phyloP scores from a whole-genome alignment of 2,888 invertebrate genomes.

The Coenonympha arcania region DNA sequence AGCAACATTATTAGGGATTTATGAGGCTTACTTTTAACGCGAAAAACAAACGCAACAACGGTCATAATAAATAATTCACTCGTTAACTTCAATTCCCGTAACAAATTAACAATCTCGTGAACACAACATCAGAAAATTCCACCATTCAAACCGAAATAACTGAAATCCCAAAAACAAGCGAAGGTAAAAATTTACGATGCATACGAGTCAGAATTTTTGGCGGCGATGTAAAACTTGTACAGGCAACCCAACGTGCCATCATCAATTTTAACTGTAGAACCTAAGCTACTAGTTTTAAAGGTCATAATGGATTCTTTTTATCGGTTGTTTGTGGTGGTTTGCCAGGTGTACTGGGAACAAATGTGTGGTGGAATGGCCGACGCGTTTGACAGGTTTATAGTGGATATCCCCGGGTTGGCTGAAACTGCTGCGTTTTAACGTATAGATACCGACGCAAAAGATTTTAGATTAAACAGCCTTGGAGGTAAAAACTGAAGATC shows the following conservation, averaged over 20 bases:
- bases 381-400: slow-evolving; percentile 21
- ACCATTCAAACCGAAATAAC: slow-evolving; percentile 7
- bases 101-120: too few species aligned
- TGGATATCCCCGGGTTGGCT: slow-evolving; percentile 6
- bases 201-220: slow-evolving; percentile 19
- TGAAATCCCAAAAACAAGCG: slow-evolving; percentile 19
- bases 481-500: too few species aligned
- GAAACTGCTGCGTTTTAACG: slow-evolving; percentile 8
- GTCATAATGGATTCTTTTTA: not conserved
- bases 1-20: too few species aligned
- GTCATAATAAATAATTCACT: too few species aligned
- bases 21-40: too few species aligned
- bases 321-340: not conserved
- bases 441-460: slow-evolving; percentile 1
- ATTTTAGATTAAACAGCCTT: too few species aligned
- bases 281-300: not conserved
- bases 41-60: too few species aligned
- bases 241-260: not conserved
- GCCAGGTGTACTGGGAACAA: not conserved
- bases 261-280: not conserved
- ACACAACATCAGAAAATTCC: slow-evolving; percentile 8
- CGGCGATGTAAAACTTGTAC: slow-evolving; percentile 13
- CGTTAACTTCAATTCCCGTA: too few species aligned
- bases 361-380: slow-evolving; percentile 9
- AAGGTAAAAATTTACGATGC: slow-evolving; percentile 20